Conservation (phyloP, 2,888 invertebrate genomes). For the Cephus pulcher region DNA sequence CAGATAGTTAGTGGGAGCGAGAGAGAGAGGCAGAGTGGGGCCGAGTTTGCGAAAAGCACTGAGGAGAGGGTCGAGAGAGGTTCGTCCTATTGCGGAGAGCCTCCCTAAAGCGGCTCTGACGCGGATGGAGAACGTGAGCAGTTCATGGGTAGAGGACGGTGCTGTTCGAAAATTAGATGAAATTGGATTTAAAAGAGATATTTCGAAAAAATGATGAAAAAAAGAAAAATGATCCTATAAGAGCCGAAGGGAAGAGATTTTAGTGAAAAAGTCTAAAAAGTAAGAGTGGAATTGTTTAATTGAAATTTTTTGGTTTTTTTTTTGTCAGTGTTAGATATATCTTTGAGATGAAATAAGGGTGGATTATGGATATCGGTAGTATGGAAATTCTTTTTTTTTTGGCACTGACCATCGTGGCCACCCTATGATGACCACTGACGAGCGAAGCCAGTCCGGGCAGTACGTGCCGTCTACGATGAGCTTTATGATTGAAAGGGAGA, state of each 20-base stretch:
- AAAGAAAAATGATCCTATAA: neutral
- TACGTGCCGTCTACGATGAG: constrained; percentile 48
- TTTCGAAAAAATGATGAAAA: neutral
- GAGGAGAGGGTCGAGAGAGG: constrained; percentile 11
- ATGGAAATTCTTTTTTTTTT: neutral
- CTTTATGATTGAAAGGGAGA: constrained; percentile 64
- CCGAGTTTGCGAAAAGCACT: constrained; percentile 16
- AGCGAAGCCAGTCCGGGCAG: neutral
- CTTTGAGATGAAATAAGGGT: neutral
- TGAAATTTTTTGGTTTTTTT: too few species aligned
- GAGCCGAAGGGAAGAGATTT: neutral
- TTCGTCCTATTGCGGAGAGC: neutral
- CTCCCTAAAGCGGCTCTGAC: constrained; percentile 6
- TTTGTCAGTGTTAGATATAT: neutral
- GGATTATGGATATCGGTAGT: neutral
- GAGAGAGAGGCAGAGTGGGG: constrained; percentile 13
- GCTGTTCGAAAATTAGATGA: neutral
- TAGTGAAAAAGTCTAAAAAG: neutral
- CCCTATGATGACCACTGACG: neutral
- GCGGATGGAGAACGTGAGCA: neutral
- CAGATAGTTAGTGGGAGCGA: constrained; percentile 46
- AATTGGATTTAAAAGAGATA: constrained; percentile 2
- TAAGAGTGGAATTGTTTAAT: too few species aligned
- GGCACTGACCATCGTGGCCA: neutral
- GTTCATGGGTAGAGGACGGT: neutral